These are phyloP conservation scores for Eospalax fontanierii DNA, from an alignment of 2,797 vertebrate genomes.

Conservation along the genomic window DNA sequence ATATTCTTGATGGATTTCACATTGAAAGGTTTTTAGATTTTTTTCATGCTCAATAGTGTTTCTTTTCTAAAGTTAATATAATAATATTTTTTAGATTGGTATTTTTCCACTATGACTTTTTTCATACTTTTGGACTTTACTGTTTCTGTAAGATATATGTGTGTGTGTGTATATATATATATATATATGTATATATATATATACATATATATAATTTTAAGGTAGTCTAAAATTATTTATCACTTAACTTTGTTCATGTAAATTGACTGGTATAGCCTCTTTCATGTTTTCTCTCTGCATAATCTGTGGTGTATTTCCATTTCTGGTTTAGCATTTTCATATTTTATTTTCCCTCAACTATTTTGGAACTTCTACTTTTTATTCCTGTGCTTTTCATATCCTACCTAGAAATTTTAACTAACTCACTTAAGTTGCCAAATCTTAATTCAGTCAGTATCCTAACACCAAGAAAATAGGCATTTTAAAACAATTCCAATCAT, in stretches of 20 bases:
- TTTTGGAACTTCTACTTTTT: slow-evolving; percentile 57
- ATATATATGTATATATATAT: no score
- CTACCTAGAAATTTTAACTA: slow-evolving; percentile 54
- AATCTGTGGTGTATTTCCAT: slow-evolving; percentile 2
- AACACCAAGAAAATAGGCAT: neutral
- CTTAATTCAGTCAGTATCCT: neutral
- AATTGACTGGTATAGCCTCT: neutral
- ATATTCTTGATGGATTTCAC: slow-evolving; percentile 1
- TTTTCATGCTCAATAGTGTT: slow-evolving; percentile 23
- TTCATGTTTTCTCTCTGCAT: slow-evolving; percentile 19
- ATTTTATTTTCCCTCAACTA: slow-evolving; percentile 21
- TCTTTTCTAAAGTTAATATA: slow-evolving; percentile 49
- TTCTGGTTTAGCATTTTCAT: slow-evolving; percentile 40
- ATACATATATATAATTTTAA: no score
- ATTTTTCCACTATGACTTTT: slow-evolving; percentile 9
- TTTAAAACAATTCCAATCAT: neutral
- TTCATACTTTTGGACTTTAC: slow-evolving; percentile 45
- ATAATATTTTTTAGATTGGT: neutral
- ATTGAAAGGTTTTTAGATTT: slow-evolving; percentile 19
- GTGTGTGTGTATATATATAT: no score
- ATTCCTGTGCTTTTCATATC: slow-evolving; percentile 1
- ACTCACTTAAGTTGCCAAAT: neutral
- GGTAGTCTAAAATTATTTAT: neutral
- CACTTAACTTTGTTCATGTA: slow-evolving; percentile 15
- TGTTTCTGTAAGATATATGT: neutral